Conservation (phyloP, 2,113 vertebrate genomes). For the Peromyscus californicus region DNA sequence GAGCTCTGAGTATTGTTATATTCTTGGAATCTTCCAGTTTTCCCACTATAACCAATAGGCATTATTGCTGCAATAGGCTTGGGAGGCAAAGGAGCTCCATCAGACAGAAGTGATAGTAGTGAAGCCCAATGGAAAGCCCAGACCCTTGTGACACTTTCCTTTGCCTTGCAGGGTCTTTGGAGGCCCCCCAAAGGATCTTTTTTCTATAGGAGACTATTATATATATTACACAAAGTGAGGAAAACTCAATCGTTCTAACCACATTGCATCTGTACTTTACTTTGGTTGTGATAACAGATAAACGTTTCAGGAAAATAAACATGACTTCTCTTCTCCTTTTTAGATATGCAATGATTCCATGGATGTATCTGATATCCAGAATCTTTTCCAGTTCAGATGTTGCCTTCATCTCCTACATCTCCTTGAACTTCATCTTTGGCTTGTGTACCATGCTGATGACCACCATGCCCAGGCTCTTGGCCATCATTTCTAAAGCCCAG, state of each 20-base stretch:
- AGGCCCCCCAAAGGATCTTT: rapidly evolving
- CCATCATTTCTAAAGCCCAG: slow-evolving; percentile 84
- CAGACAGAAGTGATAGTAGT: rapidly evolving
- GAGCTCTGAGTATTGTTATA: background rate
- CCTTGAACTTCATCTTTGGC: slow-evolving; percentile 88
- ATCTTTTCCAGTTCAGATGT: slow-evolving; percentile 87
- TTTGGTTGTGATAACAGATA: too few species aligned
- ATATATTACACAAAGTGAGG: background rate
- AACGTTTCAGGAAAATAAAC: rapidly evolving
- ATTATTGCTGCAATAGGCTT: background rate
- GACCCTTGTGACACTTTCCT: rapidly evolving
- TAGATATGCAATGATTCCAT: slow-evolving; percentile 87
- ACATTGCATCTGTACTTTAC: rapidly evolving
- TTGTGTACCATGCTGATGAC: slow-evolving; percentile 88
- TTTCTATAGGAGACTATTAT: rapidly evolving
- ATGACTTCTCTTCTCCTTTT: background rate
- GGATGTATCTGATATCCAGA: slow-evolving; percentile 88
- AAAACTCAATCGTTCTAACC: rapidly evolving
- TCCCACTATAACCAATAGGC: background rate
- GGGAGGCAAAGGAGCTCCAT: background rate
- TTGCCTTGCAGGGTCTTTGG: rapidly evolving
- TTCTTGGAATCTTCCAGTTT: background rate
- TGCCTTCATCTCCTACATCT: slow-evolving; percentile 87
- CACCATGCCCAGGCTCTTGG: slow-evolving; percentile 85
- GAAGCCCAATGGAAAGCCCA: rapidly evolving